Percentiles rank a stretch among this genome's conserved stretches.
These are phyloP conservation scores for Circaetus gallicus DNA, from an alignment of 2,113 vertebrate species.

Conservation along the genomic window DNA sequence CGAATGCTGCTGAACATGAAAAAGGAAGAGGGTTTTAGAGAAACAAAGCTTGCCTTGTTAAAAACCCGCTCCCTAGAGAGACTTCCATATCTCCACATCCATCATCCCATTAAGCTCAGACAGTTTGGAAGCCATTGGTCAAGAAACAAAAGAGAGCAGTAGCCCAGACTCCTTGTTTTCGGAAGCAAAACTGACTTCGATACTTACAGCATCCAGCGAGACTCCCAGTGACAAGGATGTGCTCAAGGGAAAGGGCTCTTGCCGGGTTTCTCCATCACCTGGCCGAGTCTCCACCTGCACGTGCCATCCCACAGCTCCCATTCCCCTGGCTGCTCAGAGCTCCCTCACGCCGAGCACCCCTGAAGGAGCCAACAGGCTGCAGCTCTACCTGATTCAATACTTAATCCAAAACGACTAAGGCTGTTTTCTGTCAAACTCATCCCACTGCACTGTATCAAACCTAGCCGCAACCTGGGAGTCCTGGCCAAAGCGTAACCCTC, in stretches of 20 bases:
- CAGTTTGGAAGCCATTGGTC: background rate
- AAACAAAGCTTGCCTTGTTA: background rate
- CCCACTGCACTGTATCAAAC: fast-evolving
- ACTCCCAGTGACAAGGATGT: fast-evolving
- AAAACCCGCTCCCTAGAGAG: fast-evolving
- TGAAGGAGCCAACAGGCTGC: fast-evolving
- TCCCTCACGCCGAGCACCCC: fast-evolving
- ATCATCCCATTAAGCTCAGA: background rate
- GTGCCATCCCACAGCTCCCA: too few species aligned
- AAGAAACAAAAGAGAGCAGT: background rate
- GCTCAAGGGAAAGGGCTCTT: background rate
- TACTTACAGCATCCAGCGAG: fast-evolving
- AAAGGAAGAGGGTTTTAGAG: background rate
- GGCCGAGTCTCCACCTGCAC: fast-evolving
- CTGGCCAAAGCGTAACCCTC: fast-evolving
- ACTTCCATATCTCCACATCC: background rate
- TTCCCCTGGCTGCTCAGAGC: background rate
- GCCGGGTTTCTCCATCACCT: background rate
- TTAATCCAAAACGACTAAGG: fast-evolving
- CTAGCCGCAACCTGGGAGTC: fast-evolving
- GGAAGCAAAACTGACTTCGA: fast-evolving
- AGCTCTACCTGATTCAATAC: fast-evolving
- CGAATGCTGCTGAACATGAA: fast-evolving
- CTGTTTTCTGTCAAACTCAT: background rate
- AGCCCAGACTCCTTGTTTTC: background rate